Base-by-base conservation (phyloP, 2,888 invertebrate species). In the Pedicia rivosa region DNA sequence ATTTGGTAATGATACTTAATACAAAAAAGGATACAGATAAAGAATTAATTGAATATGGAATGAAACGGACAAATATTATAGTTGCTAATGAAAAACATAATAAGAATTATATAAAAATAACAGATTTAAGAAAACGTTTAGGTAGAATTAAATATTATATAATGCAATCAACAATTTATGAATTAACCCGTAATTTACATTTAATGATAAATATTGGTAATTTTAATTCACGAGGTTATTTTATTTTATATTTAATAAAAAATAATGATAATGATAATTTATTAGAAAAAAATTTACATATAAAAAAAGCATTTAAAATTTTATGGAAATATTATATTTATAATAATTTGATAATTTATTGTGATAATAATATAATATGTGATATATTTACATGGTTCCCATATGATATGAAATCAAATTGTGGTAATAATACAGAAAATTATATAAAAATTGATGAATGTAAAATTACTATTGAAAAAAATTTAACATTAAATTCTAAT, bases 261-360 rank as follows among this genome's bases (percentile, higher is more conserved):
- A 24, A 24, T 24, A 24, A 24, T 24, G n/a, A 20, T 20, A 20
- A 6, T 20, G 8, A 24, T 7, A 24, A 24, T 24, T 24, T 24
- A 5, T 24, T n/a, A 24, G n/a, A 10, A 5, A 24, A 5, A 5
- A 24, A 24, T 10, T 24, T 24, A 24, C 3, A 7, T 24, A n/a
- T 10, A 5, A 7, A 24, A 24, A 29, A 19, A 27, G n/a, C 33
- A 33, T 31, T 24, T 32, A 5, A 35, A 27, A 29, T 31, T 13
- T 31, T 41, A 10, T 41, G 41, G 41, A 17, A 36, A 12, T 41
- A 33, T 38, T 36, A 34, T 31, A 38, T 41, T 26, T 41, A 31
- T 32, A 41, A 41, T 33, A 24, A 32, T 14, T 29, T 41, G 8
- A 29, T 41, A 13, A 30, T 41, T n/a, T 13, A 29, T 13, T 40